Percentiles rank a stretch among this genome's conserved stretches.
These are phyloP conservation scores for Palythoa heliodiscus DNA, from an alignment of 92 coral and sea anemone species.

Conservation along the genomic window DNA sequence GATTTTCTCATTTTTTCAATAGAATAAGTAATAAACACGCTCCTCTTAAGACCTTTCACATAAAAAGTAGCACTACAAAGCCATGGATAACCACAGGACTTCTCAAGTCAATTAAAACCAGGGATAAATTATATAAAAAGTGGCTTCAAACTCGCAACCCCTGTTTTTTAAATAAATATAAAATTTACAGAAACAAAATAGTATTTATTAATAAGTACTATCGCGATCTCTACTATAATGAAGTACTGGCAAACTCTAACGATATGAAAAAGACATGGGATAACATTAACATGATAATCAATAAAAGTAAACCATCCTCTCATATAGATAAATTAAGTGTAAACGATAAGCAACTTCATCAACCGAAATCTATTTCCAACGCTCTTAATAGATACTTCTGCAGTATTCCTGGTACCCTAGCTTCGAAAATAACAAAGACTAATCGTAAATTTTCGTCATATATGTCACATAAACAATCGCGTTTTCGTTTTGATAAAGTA, in stretches of 20 bases:
- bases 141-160: constrained; percentile 49
- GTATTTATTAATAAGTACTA: constrained; percentile 35
- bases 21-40: constrained; percentile 55
- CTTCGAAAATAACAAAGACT: constrained; percentile 1
- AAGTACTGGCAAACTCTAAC: constrained; percentile 33
- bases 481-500: background rate
- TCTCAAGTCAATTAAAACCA: constrained; percentile 33
- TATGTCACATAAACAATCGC: background rate
- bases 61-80: constrained; percentile 47
- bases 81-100: constrained; percentile 55
- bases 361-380: constrained; percentile 31
- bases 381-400: constrained; percentile 41
- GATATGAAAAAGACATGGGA: constrained; percentile 23
- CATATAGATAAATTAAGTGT: constrained; percentile 30
- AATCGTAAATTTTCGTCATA: background rate
- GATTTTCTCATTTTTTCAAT: constrained; percentile 49
- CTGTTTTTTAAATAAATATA: constrained; percentile 18
- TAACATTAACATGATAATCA: constrained; percentile 37
- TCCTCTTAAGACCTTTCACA: constrained; percentile 41
- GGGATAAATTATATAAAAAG: constrained; percentile 52
- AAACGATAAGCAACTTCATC: constrained; percentile 32
- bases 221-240: constrained; percentile 45
- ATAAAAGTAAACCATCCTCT: constrained; percentile 46
- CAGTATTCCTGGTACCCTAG: constrained; percentile 22
- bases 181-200: constrained; percentile 39